phyloP scores from a whole-genome alignment of 1,140 invertebrate species.

The Drosophila insularis region DNA sequence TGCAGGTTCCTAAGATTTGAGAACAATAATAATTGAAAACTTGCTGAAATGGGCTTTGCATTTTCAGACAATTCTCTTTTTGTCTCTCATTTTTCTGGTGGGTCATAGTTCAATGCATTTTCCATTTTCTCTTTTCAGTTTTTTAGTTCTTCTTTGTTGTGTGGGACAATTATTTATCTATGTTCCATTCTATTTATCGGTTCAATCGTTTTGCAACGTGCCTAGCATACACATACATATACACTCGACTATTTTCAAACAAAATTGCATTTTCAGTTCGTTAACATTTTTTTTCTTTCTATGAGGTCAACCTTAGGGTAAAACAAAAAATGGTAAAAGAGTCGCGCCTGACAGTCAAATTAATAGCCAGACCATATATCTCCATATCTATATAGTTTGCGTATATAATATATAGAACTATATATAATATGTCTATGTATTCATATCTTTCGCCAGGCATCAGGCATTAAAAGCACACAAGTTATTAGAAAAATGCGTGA shows the following conservation, averaged over 20 bases:
- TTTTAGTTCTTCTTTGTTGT: slow-evolving; percentile 12
- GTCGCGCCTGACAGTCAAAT: slow-evolving; percentile 27
- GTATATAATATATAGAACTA: slow-evolving; percentile 8
- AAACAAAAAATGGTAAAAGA: not conserved
- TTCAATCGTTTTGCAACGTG: slow-evolving; percentile 36
- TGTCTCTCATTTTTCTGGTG: not conserved
- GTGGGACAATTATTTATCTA: slow-evolving; percentile 20
- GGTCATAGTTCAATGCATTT: slow-evolving; percentile 41
- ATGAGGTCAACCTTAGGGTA: not conserved
- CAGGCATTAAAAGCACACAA: slow-evolving; percentile 48
- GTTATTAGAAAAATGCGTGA: slow-evolving; percentile 65
- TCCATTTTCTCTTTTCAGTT: not conserved
- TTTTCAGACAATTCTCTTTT: not conserved
- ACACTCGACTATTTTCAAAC: slow-evolving; percentile 3
- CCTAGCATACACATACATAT: slow-evolving; percentile 19
- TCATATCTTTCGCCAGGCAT: slow-evolving; percentile 43
- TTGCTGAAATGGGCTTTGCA: not conserved
- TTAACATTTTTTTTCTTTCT: not conserved
- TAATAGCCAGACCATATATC: slow-evolving; percentile 45
- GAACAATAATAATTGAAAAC: not conserved
- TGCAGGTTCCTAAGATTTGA: not conserved
- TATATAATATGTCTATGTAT: slow-evolving; percentile 19
- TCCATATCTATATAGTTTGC: slow-evolving; percentile 19
- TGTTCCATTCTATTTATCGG: slow-evolving; percentile 7
- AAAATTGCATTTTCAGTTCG: slow-evolving; percentile 13